A percentile compares a stretch with the other conserved stretches of the same genome.
phyloP scores from a whole-genome alignment of 2,113 vertebrate genomes.

The Pluvianellus socialis region DNA sequence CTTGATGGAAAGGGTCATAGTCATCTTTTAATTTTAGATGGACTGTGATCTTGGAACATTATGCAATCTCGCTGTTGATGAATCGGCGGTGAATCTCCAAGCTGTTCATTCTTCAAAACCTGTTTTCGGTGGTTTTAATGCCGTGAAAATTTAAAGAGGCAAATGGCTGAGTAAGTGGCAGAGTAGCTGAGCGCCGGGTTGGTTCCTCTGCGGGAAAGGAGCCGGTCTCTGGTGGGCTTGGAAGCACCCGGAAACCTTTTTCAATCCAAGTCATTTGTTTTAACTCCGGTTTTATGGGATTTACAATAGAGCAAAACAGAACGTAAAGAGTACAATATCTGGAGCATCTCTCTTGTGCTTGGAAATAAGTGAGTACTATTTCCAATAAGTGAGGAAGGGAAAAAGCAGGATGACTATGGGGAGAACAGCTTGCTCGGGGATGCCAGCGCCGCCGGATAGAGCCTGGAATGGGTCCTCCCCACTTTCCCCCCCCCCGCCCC shows the following conservation, averaged over 20 bases:
- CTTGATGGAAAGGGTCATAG: neutral
- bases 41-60: rapidly evolving
- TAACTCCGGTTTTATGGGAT: neutral
- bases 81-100: neutral
- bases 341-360: neutral
- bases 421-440: neutral
- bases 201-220: neutral
- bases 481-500: neutral
- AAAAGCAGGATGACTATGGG: neutral
- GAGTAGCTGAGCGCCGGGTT: neutral
- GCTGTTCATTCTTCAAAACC: neutral
- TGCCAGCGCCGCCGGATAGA: rapidly evolving
- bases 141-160: neutral
- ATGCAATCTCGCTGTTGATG: neutral
- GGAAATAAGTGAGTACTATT: neutral
- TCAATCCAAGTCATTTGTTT: neutral
- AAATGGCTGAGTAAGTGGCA: neutral
- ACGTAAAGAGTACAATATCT: neutral
- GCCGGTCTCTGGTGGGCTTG: rapidly evolving
- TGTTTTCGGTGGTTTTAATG: neutral
- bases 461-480: rapidly evolving
- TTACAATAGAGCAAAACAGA: neutral
- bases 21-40: neutral
- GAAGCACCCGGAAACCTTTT: neutral
- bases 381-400: no score